A percentile compares a stretch with the other conserved stretches of the same genome.
Conservation (phyloP, 1,140 invertebrate genomes). For the Tachypleus tridentatus region DNA sequence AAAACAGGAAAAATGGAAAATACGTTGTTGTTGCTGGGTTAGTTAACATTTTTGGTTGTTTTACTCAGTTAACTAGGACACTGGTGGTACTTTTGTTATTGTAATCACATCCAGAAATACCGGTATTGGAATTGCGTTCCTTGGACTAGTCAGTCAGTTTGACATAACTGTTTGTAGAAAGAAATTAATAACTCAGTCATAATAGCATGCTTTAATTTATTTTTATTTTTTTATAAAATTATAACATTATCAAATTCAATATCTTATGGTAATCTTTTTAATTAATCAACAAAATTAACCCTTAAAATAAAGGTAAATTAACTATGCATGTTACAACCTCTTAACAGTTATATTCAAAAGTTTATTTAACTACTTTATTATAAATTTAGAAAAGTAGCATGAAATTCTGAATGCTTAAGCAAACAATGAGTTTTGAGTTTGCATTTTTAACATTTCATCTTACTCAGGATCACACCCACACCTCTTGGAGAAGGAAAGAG, state of each 20-base stretch:
- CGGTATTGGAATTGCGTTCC: not conserved
- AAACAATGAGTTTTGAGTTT: not conserved
- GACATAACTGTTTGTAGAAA: not conserved
- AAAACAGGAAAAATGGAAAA: slow-evolving; percentile 59
- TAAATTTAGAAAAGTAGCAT: not conserved
- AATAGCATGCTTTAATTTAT: not conserved
- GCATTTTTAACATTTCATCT: not conserved
- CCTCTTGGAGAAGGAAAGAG: slow-evolving; percentile 71
- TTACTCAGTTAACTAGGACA: not conserved
- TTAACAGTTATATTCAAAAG: slow-evolving; percentile 1
- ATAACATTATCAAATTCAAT: too few relatives aligned
- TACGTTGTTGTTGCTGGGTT: slow-evolving; percentile 92
- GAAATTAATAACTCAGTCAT: not conserved
- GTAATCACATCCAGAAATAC: not conserved
- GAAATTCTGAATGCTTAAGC: too few relatives aligned
- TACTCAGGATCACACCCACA: slow-evolving; percentile 79
- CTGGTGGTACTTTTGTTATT: not conserved
- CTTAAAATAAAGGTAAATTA: not conserved
- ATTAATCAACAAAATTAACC: not conserved
- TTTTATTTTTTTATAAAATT: too few relatives aligned
- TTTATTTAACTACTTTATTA: slow-evolving; percentile 13
- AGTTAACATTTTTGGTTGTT: slow-evolving; percentile 22
- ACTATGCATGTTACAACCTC: not conserved
- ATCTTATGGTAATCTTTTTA: not conserved
- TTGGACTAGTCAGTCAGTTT: not conserved